Evolutionary conservation across 2,888 invertebrate species (phyloP), one percentile per base, ranked within the genome.

Genomic region (Oscheius myriophilus): DNA sequence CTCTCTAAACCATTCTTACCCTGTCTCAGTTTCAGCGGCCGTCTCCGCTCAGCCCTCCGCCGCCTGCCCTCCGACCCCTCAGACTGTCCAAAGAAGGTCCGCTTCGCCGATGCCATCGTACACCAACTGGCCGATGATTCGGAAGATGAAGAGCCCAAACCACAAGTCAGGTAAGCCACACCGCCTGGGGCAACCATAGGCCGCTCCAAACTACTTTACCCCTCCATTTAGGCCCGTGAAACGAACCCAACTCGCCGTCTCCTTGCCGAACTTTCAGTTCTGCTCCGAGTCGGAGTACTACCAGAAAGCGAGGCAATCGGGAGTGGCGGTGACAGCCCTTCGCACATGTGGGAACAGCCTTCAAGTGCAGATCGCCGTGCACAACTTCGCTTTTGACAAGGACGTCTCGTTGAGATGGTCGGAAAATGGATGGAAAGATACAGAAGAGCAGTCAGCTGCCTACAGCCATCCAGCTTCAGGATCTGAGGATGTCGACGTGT

Each of bases 271-370:
- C 43, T 63, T 63, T 26, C 18, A 42, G 11, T 63, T 63, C 53
- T 52, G 63, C 21, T 26, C 52, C 42, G 63, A 63, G 53, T 53
- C 63, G 53, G 63, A 63, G 16, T 39, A 63, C 41, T 63, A 39
- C 25, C 21, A 54, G 7, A 51, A 52, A 12, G 63, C 53, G 21
- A 16, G 63, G 12, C 16, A 39, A n/a, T 18, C 21, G 18, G 63
- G 63, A 18, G 21, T 63, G 9, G 51, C 52, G 21, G 63, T 63
- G 21, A 42, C 63, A 18, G 63, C 63, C 26, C 14, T 63, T 42
- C 49, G 51, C 11, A 25, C 25, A 18, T 46, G 46, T 21, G 61
- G 61, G 6, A 26, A n/a, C 16, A 49, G 33, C 11, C 9, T 61
- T 14, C 46, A 46, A 1, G 21, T 61, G 7, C 63, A 63, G 39